Evolutionary conservation across 2,797 vertebrate genomes (phyloP).

Genomic region (Pseudochromis fuscus): DNA sequence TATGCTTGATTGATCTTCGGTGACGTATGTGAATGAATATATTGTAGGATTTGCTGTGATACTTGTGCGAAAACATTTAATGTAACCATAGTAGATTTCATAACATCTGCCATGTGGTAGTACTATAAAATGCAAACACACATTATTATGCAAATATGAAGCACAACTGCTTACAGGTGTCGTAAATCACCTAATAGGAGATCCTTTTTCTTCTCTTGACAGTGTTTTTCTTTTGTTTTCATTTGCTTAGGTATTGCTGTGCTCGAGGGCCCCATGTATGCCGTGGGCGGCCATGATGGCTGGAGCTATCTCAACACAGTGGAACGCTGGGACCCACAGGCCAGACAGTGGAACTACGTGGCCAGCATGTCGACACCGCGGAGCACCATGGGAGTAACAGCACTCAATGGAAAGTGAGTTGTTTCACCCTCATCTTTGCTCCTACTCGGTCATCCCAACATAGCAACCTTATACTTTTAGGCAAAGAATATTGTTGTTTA

Average conservation of each 20-base stretch:
- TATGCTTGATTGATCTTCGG: not conserved
- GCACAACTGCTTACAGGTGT: not conserved
- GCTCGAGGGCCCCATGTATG: slow-evolving; percentile 98
- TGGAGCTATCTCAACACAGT: slow-evolving; percentile 99
- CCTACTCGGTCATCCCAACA: not conserved
- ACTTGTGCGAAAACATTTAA: not conserved
- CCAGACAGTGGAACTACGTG: slow-evolving; percentile 98
- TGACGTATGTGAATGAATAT: not conserved
- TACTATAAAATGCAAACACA: not conserved
- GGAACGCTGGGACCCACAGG: slow-evolving; percentile 98
- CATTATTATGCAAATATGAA: not conserved
- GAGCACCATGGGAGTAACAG: slow-evolving; percentile 95
- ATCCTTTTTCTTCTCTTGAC: no score
- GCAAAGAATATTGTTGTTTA: slow-evolving; percentile 16
- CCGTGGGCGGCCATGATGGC: slow-evolving; percentile 97
- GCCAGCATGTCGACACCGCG: slow-evolving; percentile 97
- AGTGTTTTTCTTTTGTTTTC: not conserved
- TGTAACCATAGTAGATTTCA: not conserved
- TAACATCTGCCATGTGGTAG: not conserved
- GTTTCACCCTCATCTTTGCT: slow-evolving; percentile 3
- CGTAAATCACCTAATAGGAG: not conserved
- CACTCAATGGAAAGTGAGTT: slow-evolving; percentile 96
- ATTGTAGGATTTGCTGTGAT: no score
- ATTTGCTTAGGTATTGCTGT: slow-evolving; percentile 90
- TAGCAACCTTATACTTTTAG: not conserved